Percentiles rank a stretch among this genome's conserved stretches.
Evolutionary conservation across 1,140 invertebrate species (phyloP).

Genomic region (Meloidogyne chitwoodi): DNA sequence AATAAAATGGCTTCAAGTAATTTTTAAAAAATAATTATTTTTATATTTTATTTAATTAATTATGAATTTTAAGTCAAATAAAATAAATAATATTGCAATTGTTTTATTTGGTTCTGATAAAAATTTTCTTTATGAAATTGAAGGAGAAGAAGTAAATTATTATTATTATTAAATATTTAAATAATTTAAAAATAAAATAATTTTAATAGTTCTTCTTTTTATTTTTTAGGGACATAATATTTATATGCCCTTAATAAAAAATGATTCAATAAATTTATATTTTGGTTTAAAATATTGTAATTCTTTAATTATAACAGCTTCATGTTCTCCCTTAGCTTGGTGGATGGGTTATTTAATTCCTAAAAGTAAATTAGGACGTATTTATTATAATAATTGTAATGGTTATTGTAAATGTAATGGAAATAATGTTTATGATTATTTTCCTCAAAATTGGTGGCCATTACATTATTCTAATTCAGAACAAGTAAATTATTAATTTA

Average conservation of each 20-base stretch:
- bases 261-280: background rate
- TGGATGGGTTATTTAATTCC: slow-evolving; percentile 9
- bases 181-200: background rate
- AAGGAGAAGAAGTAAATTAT: background rate
- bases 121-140: background rate
- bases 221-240: background rate
- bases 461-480: background rate
- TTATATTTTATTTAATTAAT: background rate
- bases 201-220: background rate
- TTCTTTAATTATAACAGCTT: slow-evolving; percentile 2
- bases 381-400: background rate
- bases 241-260: background rate
- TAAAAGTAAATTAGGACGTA: background rate
- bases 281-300: slow-evolving; percentile 4
- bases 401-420: background rate
- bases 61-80: background rate
- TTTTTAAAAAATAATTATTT: background rate
- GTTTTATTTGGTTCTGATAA: background rate
- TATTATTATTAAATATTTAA: background rate
- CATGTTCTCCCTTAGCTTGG: background rate
- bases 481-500: background rate
- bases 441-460: background rate
- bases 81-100: background rate
- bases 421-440: background rate
- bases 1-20: background rate